Percentiles rank a stretch among this genome's conserved stretches.
These are phyloP conservation scores for Drosophila nr. perissopoda DNA, from an alignment of 2,888 invertebrate species.

Conservation along the genomic window DNA sequence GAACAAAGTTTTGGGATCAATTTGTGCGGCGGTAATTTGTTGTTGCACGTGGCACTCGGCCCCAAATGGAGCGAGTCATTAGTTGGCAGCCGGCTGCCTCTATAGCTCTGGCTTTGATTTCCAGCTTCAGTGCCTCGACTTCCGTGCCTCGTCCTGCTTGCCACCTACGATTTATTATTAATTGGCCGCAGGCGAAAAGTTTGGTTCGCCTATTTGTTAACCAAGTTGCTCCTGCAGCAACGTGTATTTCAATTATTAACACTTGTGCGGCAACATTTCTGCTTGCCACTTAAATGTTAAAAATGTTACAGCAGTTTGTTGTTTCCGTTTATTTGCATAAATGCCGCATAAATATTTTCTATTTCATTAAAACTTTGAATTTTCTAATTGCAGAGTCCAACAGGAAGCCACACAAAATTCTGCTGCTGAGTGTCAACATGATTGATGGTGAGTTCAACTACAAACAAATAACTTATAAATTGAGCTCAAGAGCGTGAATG, in stretches of 20 bases:
- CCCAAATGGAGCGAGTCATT: conserved; percentile 70
- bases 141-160: conserved; percentile 3
- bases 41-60: conserved; percentile 68
- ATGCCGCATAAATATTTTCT: conserved; percentile 68
- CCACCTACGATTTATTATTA: conserved; percentile 70
- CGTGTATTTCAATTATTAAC: conserved; percentile 76
- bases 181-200: conserved; percentile 62
- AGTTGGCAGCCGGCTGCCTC: conserved; percentile 39
- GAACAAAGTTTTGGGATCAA: conserved; percentile 47
- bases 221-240: conserved; percentile 30
- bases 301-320: conserved; percentile 60
- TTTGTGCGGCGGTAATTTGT: conserved; percentile 72
- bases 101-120: conserved; percentile 43
- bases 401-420: conserved; percentile 1
- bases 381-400: conserved; percentile 41
- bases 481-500: not conserved
- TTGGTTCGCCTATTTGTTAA: conserved; percentile 62
- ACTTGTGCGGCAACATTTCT: conserved; percentile 62
- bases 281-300: conserved; percentile 67
- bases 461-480: conserved; percentile 1
- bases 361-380: conserved; percentile 70
- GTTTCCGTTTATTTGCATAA: conserved; percentile 51
- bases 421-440: conserved; percentile 31
- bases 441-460: conserved; percentile 47
- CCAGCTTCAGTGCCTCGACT: not conserved